Evolutionary conservation across 2,888 invertebrate species (phyloP).

Genomic region (Mythimna impura): DNA sequence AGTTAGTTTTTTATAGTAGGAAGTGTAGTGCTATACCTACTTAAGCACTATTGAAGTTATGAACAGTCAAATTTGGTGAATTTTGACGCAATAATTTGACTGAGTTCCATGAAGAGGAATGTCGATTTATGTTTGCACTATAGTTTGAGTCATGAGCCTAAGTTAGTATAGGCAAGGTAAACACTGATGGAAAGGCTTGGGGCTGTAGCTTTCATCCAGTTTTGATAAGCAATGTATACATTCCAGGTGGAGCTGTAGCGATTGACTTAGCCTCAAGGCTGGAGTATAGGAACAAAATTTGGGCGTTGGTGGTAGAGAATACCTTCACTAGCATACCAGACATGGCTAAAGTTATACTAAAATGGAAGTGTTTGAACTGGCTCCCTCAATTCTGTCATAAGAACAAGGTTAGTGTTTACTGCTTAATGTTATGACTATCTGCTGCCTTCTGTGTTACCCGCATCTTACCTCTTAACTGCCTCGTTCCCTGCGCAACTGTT

Average conservation of each 20-base stretch:
- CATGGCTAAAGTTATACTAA: slow-evolving; percentile 96
- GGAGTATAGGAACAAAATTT: slow-evolving; percentile 94
- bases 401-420: slow-evolving; percentile 93
- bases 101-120: too few species aligned
- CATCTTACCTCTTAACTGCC: neutral
- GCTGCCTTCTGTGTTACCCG: neutral
- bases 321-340: slow-evolving; percentile 98
- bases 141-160: too few species aligned
- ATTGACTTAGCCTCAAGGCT: slow-evolving; percentile 95
- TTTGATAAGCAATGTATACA: neutral
- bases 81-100: too few species aligned
- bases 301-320: slow-evolving; percentile 97
- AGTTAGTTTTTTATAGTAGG: too few species aligned
- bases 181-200: too few species aligned
- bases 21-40: too few species aligned
- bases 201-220: too few species aligned
- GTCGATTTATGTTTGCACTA: too few species aligned
- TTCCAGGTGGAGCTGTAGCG: slow-evolving; percentile 96
- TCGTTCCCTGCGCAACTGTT: too few species aligned
- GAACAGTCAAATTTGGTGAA: too few species aligned
- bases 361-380: slow-evolving; percentile 93
- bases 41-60: too few species aligned
- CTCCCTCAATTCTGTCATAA: slow-evolving; percentile 96
- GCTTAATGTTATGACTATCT: neutral
- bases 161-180: too few species aligned